These are phyloP conservation scores for Sebastes vulpes DNA, from an alignment of 2,797 vertebrate species.

Conservation along the genomic window DNA sequence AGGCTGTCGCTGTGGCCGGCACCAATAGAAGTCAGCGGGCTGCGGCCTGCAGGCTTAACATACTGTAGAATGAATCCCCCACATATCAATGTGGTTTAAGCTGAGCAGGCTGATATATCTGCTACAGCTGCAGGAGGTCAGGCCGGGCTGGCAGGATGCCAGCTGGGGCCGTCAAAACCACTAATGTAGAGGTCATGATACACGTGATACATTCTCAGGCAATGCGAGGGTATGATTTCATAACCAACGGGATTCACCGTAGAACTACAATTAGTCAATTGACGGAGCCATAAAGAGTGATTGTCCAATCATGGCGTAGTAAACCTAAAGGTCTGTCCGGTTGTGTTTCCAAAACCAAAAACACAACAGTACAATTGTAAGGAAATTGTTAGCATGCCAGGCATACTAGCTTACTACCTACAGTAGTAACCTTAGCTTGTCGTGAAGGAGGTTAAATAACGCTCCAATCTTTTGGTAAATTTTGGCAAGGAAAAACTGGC, in stretches of 20 bases:
- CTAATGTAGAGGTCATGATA: conserved; percentile 26
- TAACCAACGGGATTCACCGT: not conserved
- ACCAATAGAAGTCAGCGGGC: conserved; percentile 54
- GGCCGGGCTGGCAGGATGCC: conserved; percentile 29
- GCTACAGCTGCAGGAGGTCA: conserved; percentile 35
- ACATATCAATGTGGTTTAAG: conserved; percentile 64
- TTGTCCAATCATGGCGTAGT: no score
- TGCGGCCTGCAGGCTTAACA: conserved; percentile 44
- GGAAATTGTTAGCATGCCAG: not conserved
- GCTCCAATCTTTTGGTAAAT: accelerated
- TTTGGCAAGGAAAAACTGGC: no score
- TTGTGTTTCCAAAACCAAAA: not conserved
- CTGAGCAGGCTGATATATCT: conserved; percentile 59
- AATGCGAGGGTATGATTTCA: not conserved
- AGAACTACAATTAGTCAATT: no score
- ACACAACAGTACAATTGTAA: not conserved
- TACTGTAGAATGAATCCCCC: conserved; percentile 50
- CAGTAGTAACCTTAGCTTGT: no score
- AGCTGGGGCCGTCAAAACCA: conserved; percentile 49
- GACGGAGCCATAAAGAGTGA: no score
- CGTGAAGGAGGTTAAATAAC: no score
- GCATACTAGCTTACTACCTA: not conserved
- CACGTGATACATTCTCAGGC: not conserved
- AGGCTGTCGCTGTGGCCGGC: conserved; percentile 22
- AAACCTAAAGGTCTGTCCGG: no score